Percentiles rank a stretch among this genome's conserved stretches.
Conservation (phyloP, 2,113 vertebrate species). For the Eurystomus gularis region DNA sequence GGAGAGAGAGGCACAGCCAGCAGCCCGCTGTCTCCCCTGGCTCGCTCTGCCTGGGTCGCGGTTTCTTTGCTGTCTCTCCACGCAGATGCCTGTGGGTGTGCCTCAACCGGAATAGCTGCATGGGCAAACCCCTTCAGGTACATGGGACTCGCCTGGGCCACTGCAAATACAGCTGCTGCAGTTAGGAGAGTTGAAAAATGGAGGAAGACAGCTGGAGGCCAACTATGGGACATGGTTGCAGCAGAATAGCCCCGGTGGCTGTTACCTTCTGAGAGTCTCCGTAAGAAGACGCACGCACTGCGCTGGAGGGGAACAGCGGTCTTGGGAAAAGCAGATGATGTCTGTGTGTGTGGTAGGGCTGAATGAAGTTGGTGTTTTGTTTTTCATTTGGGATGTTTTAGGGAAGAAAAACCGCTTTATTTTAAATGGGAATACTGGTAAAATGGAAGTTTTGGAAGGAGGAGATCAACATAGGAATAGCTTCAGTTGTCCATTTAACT, state of each 20-base stretch:
- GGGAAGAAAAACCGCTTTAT: neutral
- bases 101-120: neutral
- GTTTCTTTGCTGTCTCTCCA: neutral
- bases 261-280: neutral
- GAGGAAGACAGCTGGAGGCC: neutral
- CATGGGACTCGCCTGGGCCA: accelerated
- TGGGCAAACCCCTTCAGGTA: neutral
- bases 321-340: neutral
- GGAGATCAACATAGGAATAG: neutral
- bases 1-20: neutral
- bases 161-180: neutral
- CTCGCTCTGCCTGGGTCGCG: accelerated
- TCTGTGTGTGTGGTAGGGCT: neutral
- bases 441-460: neutral
- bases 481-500: neutral
- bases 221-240: accelerated
- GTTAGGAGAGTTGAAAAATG: neutral
- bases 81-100: neutral
- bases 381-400: neutral
- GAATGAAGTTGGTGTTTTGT: neutral
- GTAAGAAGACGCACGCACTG: neutral
- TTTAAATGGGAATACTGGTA: neutral
- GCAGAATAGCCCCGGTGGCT: accelerated
- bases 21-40: neutral
- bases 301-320: neutral